Evolutionary conservation across 2,113 vertebrate genomes (phyloP), one percentile per base, ranked within the genome.

Genomic region (Recurvirostra avosetta): DNA sequence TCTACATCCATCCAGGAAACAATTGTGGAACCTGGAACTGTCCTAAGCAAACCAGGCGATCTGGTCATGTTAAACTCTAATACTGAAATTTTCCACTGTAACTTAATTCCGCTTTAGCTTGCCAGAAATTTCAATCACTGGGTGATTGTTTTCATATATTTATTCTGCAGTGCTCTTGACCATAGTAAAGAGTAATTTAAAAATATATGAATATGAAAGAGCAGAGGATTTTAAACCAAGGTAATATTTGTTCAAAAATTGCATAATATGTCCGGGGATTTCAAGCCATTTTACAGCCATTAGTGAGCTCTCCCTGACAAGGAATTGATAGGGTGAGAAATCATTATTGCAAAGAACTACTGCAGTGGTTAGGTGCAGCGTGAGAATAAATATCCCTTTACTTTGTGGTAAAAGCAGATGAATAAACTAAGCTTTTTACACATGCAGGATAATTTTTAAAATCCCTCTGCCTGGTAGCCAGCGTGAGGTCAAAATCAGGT

Each of bases 1-100:
- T 85, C 79, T 92, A 50, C 63, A 36, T 90, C 72, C 72, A 95
- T 94, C 86, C 71, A 88, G 88, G 94, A 94, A 93, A 73, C 85
- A 45, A 89, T 61, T 96, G 95, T 97, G 97, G 97, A 98, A 95
- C 86, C 52, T 72, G 95, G 83, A 91, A 85, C 93, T 89, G 75
- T 90, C 84, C 86, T 95, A 68, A 91, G 95, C 84, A 94, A 94
- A 93, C 86, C 30, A 81, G 92, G 96, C 87, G 96, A 95, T 82
- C 94, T 96, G 93, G 90, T 95, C 80, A 29, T 78, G 32, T 68
- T 94, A 93, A 95, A 89, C 85, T 95, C 59, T 91, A 96, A 97
- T 96, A 96, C 96, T 94, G 97, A 59, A 56, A 36, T 97, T 98
- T 98, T 98, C 97, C 96, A 94, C 83, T 97, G 97, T 94, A 97